A percentile compares a stretch with the other conserved stretches of the same genome.
These are phyloP conservation scores for Hyposmocoma kahamanoa DNA, from an alignment of 1,140 invertebrate genomes.

Conservation along the genomic window DNA sequence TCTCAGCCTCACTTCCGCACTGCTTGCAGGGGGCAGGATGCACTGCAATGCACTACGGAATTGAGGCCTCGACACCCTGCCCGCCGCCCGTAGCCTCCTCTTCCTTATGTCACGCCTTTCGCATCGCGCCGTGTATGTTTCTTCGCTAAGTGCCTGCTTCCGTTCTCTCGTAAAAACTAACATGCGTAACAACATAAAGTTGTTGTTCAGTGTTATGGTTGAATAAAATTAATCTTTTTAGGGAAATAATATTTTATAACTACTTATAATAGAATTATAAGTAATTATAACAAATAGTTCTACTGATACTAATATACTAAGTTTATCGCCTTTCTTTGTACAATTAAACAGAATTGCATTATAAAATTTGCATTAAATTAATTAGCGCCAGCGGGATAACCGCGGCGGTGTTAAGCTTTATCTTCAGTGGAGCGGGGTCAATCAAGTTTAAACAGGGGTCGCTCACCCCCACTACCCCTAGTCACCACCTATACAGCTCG, in stretches of 20 bases:
- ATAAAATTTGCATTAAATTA: too few species aligned
- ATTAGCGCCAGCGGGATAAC: too few species aligned
- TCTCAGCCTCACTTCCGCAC: slow-evolving; percentile 88
- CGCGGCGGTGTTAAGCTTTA: too few species aligned
- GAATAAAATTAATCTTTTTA: slow-evolving; percentile 1
- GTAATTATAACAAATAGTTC: too few species aligned
- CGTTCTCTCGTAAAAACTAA: slow-evolving; percentile 7
- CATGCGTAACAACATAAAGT: slow-evolving; percentile 5
- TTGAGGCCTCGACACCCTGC: slow-evolving; percentile 78
- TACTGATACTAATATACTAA: too few species aligned
- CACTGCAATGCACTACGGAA: slow-evolving; percentile 97
- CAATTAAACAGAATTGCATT: too few species aligned
- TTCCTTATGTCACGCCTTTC: slow-evolving; percentile 11
- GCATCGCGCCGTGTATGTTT: slow-evolving; percentile 6
- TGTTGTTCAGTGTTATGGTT: neutral
- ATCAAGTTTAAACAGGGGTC: too few species aligned
- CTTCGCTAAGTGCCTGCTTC: slow-evolving; percentile 9
- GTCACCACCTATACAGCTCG: too few species aligned
- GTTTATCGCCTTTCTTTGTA: too few species aligned
- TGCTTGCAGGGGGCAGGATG: slow-evolving; percentile 87
- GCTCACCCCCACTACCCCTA: too few species aligned
- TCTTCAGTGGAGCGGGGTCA: too few species aligned
- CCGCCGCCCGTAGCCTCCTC: neutral
- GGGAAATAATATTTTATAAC: neutral
- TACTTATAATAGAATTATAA: too few species aligned